These are phyloP conservation scores for Cheilosia urbana DNA, from an alignment of 2,888 invertebrate species.

Conservation along the genomic window DNA sequence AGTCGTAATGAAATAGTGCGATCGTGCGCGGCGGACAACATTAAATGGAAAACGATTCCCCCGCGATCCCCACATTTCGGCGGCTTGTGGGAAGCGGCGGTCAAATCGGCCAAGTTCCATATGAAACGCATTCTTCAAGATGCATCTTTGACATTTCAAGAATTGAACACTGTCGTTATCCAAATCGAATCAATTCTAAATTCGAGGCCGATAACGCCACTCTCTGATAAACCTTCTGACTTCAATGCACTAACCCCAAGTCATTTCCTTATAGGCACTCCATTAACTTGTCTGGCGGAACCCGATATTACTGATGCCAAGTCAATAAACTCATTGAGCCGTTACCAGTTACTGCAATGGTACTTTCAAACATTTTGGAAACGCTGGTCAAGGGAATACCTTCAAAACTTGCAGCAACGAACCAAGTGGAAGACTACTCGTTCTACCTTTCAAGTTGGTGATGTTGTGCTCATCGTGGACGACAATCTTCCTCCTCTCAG, in stretches of 20 bases:
- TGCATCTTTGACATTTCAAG: too few relatives aligned
- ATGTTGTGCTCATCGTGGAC: not conserved
- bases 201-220: not conserved
- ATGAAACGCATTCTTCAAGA: too few relatives aligned
- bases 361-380: constrained; percentile 2
- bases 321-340: not conserved
- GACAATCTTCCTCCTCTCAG: not conserved
- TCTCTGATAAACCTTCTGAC: not conserved
- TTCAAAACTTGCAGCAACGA: not conserved
- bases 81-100: too few relatives aligned
- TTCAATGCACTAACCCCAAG: not conserved
- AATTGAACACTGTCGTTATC: too few relatives aligned
- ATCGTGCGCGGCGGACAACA: too few relatives aligned
- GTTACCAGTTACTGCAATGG: not conserved
- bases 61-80: too few relatives aligned
- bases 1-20: too few relatives aligned
- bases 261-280: not conserved
- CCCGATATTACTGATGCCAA: not conserved
- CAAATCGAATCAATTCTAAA: too few relatives aligned
- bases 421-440: not conserved
- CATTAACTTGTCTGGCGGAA: not conserved
- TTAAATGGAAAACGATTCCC: too few relatives aligned
- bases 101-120: too few relatives aligned
- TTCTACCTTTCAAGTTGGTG: not conserved
- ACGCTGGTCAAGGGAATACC: not conserved